These are phyloP conservation scores for Myrmecophaga tridactyla DNA, from an alignment of 2,113 vertebrate species.

Conservation along the genomic window DNA sequence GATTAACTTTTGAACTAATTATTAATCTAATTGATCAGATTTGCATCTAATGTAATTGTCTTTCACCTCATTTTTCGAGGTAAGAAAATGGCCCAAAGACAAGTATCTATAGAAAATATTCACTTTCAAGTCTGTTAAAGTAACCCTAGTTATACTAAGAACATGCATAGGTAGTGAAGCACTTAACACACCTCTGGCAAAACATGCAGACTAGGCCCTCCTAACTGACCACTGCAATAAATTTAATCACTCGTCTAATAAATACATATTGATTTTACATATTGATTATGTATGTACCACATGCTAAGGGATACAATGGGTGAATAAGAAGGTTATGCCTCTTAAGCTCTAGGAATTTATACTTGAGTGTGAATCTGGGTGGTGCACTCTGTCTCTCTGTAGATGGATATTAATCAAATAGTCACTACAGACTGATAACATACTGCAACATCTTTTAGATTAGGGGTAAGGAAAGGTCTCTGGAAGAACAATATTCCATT, in stretches of 20 bases:
- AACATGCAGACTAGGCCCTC: not conserved
- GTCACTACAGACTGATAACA: not conserved
- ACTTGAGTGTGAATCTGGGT: not conserved
- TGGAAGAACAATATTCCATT: not conserved
- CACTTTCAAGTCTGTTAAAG: not conserved
- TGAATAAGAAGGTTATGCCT: not conserved
- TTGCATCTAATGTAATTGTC: not conserved
- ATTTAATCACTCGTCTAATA: not conserved
- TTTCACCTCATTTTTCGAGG: not conserved
- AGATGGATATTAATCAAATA: not conserved
- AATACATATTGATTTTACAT: not conserved
- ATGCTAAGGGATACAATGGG: too few species aligned
- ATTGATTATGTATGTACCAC: too few species aligned
- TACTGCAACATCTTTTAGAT: not conserved
- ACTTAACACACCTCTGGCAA: not conserved
- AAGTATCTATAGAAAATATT: not conserved
- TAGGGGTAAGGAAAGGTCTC: not conserved
- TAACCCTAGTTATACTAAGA: not conserved
- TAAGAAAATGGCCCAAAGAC: not conserved
- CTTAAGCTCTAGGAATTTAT: not conserved
- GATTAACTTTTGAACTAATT: not conserved
- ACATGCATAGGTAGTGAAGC: not conserved
- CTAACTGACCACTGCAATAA: not conserved
- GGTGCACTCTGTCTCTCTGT: too few species aligned
- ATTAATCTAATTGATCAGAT: too few species aligned